Evolutionary conservation across 2,797 vertebrate genomes (phyloP), one percentile per base, ranked within the genome.

Genomic region (Enteromius afrohamiltoni): DNA sequence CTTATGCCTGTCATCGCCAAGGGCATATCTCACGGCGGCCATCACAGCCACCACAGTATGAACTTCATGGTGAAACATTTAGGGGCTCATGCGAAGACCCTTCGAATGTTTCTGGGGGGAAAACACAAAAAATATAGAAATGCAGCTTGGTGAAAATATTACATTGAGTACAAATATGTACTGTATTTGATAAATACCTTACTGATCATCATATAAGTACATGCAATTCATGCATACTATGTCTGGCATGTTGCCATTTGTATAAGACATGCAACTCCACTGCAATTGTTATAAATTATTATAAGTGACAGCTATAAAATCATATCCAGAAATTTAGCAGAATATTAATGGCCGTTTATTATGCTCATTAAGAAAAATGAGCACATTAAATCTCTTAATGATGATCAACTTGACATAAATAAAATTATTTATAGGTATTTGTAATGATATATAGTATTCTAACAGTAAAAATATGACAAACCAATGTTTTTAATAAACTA

Each of bases 1-100:
- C 94, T 99, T 86, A 99, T 98, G 98, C 98, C 98, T 0, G 97
- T 97, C 40, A 96, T 97, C 60, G 95, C 98, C 13, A 98, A 97
- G 71, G 97, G 97, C 40, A 85, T 96, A 0, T 94, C 96, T 0
- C 88, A 92, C 29, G 95, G 90, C 1, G 92, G 95, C 6, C 96
- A 95, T 82, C 91, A 92, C 87, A 95, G 86, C 42, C 92, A 94
- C 19, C 97, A 99, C 93, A 96, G 97, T 99, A 93, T 92, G 97
- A 94, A 79, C 42, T 34, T 79, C 70, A 69, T 58, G 49, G 21
- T 81, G 19, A 85, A 83, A 78, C 77, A 49, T 77, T 71, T 53
- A 70, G 29, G 40, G 65, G 82, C 60, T 82, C 62, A 29, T 42
- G 11, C 29, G 23, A 80, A 71, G 23, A 69, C 51, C 42, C 62